Base-by-base conservation (phyloP, 2,113 vertebrate genomes). In the Macrotus californicus region DNA sequence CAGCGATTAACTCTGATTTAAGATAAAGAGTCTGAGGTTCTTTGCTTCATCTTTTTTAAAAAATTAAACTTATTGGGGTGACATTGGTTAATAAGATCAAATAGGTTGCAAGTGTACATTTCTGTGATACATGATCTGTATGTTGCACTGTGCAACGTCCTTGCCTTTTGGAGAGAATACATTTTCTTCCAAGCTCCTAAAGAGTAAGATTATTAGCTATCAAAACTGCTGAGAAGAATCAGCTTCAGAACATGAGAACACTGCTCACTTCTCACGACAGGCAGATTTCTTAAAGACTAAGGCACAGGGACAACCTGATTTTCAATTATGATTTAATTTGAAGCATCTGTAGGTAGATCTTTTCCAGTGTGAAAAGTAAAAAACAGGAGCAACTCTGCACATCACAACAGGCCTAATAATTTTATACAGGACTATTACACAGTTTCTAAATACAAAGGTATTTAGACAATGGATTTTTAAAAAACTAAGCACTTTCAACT, bases 11-110 rank as follows among this genome's bases (percentile, higher is more conserved):
- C 21, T 43, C 67, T 85, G 54, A 83, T 82, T 92, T 93, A 76
- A 50, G 52, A 75, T 93, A 95, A 97, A 97, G 31, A 94, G 73
- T 96, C 70, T 92, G 75, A 87, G 18, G 46, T 77, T 83, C 54
- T 59, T 50, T 85, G 79, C 50, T 84, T 64, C 80, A 97, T 96
- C 79, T 86, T 80, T 59, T 61, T 61, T 61, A 13, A 61, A 61
- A 61, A 61, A 61, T 61, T 61, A 61, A 61, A 61, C 13, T 61
- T 29, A 61, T 31, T 61, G 26, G 10, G 11, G 59, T 61, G 26
- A 61, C 59, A 26, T 26, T 59, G 24, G 56, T 59, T 59, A 61
- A 31, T 29, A 61, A 61, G 24, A 61, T 61, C 59, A 61, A 61
- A 61, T 13, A 61, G 59, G 26, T 61, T 61, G 29, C 59, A 61